A percentile compares a stretch with the other conserved stretches of the same genome.
Conservation (phyloP, 2,888 invertebrate genomes). For the Cantharis lateralis region DNA sequence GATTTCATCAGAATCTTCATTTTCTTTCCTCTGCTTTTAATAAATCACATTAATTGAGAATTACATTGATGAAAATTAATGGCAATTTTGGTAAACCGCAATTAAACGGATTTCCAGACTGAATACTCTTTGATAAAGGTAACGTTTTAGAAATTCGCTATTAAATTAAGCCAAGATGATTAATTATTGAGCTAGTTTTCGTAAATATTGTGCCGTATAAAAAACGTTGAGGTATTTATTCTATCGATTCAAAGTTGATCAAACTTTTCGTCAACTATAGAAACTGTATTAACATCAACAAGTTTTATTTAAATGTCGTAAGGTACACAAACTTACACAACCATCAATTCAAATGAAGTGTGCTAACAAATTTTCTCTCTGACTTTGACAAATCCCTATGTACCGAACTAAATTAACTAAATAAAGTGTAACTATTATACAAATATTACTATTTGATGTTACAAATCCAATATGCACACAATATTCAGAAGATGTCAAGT, state of each 20-base stretch:
- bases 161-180: background rate
- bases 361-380: background rate
- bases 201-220: background rate
- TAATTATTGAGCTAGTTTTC: background rate
- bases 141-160: background rate
- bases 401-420: background rate
- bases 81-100: background rate
- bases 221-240: background rate
- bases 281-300: background rate
- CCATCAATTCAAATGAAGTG: background rate
- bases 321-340: background rate
- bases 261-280: background rate
- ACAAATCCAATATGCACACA: background rate
- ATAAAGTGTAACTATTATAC: background rate
- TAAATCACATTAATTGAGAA: background rate
- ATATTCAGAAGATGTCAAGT: background rate
- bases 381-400: background rate
- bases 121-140: background rate
- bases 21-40: background rate
- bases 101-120: background rate
- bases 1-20: background rate
- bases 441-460: background rate
- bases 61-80: background rate
- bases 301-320: background rate
- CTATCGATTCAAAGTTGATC: background rate